A percentile compares a stretch with the other conserved stretches of the same genome.
Conservation (phyloP, 1,140 invertebrate species). For the Aplysia californica region DNA sequence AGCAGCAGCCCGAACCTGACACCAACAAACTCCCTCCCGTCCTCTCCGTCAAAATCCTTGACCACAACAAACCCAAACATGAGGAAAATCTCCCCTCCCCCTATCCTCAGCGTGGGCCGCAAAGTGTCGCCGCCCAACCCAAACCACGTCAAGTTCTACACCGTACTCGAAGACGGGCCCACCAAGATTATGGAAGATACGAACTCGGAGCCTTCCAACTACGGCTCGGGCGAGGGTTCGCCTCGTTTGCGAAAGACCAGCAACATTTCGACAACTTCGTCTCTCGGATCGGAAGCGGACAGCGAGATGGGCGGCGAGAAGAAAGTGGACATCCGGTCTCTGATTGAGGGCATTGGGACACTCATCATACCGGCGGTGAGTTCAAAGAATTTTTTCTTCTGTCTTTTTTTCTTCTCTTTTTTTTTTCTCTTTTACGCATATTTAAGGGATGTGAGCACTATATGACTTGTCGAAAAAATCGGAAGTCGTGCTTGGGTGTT, state of each 20-base stretch:
- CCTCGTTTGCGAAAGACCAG: slow-evolving; percentile 42
- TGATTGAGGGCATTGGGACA: slow-evolving; percentile 54
- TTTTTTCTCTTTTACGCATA: background rate
- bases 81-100: background rate
- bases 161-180: background rate
- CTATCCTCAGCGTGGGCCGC: background rate
- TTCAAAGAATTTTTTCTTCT: slow-evolving; percentile 20
- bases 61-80: background rate
- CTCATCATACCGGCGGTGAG: slow-evolving; percentile 55
- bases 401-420: background rate
- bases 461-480: too few species aligned
- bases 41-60: slow-evolving; percentile 7
- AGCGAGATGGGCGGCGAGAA: slow-evolving; percentile 30
- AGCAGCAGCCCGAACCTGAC: background rate
- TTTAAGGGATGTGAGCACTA: too few species aligned
- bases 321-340: slow-evolving; percentile 44
- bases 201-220: slow-evolving; percentile 20
- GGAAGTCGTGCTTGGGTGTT: too few species aligned
- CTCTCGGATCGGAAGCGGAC: slow-evolving; percentile 43
- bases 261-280: slow-evolving; percentile 42
- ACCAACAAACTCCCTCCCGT: background rate
- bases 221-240: slow-evolving; percentile 29
- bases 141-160: slow-evolving; percentile 10
- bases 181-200: background rate
- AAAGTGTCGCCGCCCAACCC: slow-evolving; percentile 1